These are phyloP conservation scores for Ursus arctos DNA, from an alignment of 2,113 vertebrate genomes.

Conservation along the genomic window DNA sequence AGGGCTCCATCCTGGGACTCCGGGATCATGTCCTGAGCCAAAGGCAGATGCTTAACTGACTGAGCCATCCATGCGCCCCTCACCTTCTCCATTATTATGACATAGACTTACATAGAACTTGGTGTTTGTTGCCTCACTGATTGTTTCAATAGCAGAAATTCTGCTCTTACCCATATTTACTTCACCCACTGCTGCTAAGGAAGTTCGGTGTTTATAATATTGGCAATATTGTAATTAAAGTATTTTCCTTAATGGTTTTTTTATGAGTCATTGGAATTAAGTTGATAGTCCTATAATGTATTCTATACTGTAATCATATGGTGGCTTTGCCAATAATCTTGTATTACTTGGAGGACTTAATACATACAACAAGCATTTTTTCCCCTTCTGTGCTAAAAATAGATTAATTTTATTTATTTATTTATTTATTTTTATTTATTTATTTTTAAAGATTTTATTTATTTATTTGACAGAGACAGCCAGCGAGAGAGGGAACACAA, in stretches of 20 bases:
- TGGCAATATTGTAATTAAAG: background rate
- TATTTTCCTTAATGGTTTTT: constrained; percentile 1
- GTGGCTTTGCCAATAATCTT: constrained; percentile 25
- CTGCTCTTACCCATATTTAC: background rate
- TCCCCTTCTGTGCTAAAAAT: background rate
- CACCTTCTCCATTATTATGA: background rate
- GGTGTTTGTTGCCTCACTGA: background rate
- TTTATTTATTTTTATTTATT: too few relatives aligned
- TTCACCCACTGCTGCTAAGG: background rate
- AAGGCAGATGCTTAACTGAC: background rate
- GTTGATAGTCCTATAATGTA: background rate
- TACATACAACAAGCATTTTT: background rate
- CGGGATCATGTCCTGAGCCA: background rate
- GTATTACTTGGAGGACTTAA: background rate
- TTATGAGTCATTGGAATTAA: constrained; percentile 34
- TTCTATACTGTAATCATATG: background rate
- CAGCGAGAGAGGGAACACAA: too few relatives aligned
- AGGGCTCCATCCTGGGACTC: background rate
- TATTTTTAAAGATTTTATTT: too few relatives aligned
- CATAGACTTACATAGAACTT: background rate
- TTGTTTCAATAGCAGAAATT: constrained; percentile 36
- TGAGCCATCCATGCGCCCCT: background rate
- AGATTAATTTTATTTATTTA: constrained; percentile 27
- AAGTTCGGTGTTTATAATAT: background rate
- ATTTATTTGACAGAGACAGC: too few relatives aligned